These are phyloP conservation scores for Caenorhabditis inopinata DNA, from an alignment of 1,140 invertebrate species.

Conservation along the genomic window DNA sequence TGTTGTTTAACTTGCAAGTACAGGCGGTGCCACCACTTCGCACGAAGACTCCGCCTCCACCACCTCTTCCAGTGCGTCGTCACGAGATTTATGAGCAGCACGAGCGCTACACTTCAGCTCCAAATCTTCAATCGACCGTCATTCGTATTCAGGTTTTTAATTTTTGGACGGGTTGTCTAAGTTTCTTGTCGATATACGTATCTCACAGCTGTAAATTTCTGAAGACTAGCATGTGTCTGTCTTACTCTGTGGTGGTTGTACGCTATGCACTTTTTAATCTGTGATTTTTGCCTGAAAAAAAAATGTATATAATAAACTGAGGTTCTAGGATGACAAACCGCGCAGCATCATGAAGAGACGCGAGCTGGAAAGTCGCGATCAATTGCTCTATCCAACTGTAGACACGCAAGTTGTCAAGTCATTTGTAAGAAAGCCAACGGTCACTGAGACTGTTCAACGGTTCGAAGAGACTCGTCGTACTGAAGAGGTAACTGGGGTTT, in stretches of 20 bases:
- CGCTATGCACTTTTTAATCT: background rate
- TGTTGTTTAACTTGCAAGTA: background rate
- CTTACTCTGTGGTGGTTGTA: conserved; percentile 5
- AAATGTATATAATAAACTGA: too few relatives aligned
- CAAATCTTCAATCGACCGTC: conserved; percentile 30
- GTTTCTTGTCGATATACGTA: background rate
- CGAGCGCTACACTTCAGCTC: conserved; percentile 16
- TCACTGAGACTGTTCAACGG: conserved; percentile 63
- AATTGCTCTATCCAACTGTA: conserved; percentile 43
- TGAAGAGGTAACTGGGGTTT: conserved; percentile 56
- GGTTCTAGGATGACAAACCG: conserved; percentile 52
- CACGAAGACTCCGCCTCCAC: conserved; percentile 7
- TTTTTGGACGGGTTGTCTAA: background rate
- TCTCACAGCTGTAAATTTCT: background rate
- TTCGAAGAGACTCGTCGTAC: conserved; percentile 62
- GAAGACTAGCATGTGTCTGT: background rate
- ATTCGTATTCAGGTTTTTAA: conserved; percentile 18
- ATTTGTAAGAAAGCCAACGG: conserved; percentile 48
- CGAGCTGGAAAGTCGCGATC: conserved; percentile 48
- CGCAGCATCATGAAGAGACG: conserved; percentile 53
- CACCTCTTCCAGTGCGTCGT: background rate
- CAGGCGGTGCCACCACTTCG: conserved; percentile 24
- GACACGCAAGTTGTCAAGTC: conserved; percentile 36
- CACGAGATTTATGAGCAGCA: conserved; percentile 25
- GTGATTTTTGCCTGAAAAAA: too few relatives aligned